Base-by-base conservation (phyloP, 2,797 vertebrate genomes). In the Cossypha niveicapilla region DNA sequence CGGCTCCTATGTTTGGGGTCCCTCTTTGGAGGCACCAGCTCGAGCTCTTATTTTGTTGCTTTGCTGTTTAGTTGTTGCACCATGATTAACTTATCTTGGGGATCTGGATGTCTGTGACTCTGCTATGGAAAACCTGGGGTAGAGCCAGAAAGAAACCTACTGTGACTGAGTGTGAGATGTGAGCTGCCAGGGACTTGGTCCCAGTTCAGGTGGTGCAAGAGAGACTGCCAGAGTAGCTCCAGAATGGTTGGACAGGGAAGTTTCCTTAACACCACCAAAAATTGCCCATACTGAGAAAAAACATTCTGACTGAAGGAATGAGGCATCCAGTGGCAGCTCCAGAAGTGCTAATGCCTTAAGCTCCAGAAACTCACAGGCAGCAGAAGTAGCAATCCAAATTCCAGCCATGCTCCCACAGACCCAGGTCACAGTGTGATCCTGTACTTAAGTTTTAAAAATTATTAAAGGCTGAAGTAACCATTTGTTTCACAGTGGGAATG, bases 401-500 rank as follows among this genome's bases (percentile, higher is more conserved):
- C 68, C 48, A 81, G 76, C 27, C 70, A 44, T 3, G 2, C 24
- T 78, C 67, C 61, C 66, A 72, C 24, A 48, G 48, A 56, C 54
- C n/a, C 68, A 67, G 28, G 22, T 76, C 67, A 56, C 19, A 58
- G 23, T 18, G n/a, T 53, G 71, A 87, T 28, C 28, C 51, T 87
- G 42, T 70, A 32, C 35, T 78, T 37, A 54, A 72, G 32, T 39
- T 87, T 70, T 27, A 66, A 3, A 90, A 60, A 18, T 84, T 92
- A 78, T 39, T 92, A 30, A 82, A 92, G 67, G 15, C 41, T 86
- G 42, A 70, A 82, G 47, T 73, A 84, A 79, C 41, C 4, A 81
- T 72, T 92, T 81, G 45, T 75, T 92, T 92, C 87, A 73, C 60
- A 92, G 56, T 51, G n/a, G 66, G 44, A 92, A 78, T 44, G 18